These are phyloP conservation scores for Diglossa cyanea DNA, from an alignment of 2,797 vertebrate genomes.

Conservation along the genomic window DNA sequence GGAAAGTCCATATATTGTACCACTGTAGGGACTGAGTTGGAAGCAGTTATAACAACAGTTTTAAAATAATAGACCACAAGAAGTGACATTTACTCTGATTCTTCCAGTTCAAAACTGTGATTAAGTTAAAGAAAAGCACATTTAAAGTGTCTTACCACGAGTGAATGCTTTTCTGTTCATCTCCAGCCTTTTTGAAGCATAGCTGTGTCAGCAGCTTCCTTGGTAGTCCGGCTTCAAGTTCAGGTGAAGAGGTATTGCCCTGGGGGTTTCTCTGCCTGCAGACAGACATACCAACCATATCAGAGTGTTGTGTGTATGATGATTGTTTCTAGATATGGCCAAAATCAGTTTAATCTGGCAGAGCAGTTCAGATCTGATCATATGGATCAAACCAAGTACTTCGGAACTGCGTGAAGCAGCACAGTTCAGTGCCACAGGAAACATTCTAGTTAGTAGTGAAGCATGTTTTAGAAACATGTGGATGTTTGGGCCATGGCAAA, in stretches of 20 bases:
- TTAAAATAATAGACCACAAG: background rate
- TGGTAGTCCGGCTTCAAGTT: fast-evolving
- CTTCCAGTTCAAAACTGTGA: background rate
- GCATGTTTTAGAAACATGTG: fast-evolving
- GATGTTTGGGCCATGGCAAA: background rate
- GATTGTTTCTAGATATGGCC: background rate
- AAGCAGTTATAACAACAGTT: background rate
- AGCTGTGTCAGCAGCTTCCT: background rate
- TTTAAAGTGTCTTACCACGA: background rate
- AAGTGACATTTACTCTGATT: background rate
- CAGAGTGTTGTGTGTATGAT: fast-evolving
- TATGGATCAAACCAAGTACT: background rate
- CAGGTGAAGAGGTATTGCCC: fast-evolving
- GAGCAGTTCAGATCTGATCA: background rate
- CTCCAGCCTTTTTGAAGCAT: background rate
- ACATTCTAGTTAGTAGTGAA: background rate
- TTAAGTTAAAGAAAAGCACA: background rate
- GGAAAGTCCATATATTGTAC: background rate
- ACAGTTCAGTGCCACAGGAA: background rate
- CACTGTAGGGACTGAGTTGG: background rate
- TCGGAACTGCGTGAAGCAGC: fast-evolving
- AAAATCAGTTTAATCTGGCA: background rate
- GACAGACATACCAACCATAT: background rate
- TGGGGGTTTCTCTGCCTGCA: background rate
- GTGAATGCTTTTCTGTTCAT: background rate